phyloP scores from a whole-genome alignment of 2,888 invertebrate genomes.

The Pachydiplax longipennis region DNA sequence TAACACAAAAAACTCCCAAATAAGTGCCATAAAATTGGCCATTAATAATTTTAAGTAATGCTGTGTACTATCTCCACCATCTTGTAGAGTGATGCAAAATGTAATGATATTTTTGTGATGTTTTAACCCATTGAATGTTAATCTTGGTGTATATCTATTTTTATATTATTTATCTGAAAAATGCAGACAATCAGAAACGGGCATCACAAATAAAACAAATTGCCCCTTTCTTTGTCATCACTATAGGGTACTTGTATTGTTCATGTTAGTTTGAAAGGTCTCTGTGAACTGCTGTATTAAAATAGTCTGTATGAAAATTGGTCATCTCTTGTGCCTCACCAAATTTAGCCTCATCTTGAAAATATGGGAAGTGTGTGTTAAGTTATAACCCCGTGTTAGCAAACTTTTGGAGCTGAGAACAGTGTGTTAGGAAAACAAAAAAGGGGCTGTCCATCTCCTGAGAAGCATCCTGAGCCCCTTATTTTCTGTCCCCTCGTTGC shows the following conservation, averaged over 20 bases:
- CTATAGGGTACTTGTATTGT: constrained; percentile 1
- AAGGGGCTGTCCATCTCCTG: constrained; percentile 30
- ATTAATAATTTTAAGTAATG: constrained; percentile 3
- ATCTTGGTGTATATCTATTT: constrained; percentile 1
- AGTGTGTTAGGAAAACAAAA: constrained; percentile 29
- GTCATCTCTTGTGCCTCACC: constrained; percentile 23
- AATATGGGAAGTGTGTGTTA: constrained; percentile 35
- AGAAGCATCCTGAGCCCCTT: constrained; percentile 45
- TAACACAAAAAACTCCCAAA: constrained; percentile 19
- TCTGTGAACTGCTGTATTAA: constrained; percentile 20
- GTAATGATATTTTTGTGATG: constrained; percentile 11
- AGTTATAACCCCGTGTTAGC: constrained; percentile 11
- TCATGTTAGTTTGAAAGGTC: constrained; percentile 28
- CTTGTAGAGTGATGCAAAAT: constrained; percentile 6
- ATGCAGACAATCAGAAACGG: neutral
- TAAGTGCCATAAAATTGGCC: neutral
- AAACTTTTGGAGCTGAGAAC: constrained; percentile 27
- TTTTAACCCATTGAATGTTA: constrained; percentile 10
- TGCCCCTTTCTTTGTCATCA: constrained; percentile 5
- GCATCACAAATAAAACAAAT: constrained; percentile 1
- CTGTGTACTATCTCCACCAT: constrained; percentile 6
- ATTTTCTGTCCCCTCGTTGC: constrained; percentile 50
- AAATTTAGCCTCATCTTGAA: constrained; percentile 39
- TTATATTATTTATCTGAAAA: neutral
- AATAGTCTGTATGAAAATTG: constrained; percentile 8